Conservation (phyloP, 2,113 vertebrate species). For the Orycteropus afer region DNA sequence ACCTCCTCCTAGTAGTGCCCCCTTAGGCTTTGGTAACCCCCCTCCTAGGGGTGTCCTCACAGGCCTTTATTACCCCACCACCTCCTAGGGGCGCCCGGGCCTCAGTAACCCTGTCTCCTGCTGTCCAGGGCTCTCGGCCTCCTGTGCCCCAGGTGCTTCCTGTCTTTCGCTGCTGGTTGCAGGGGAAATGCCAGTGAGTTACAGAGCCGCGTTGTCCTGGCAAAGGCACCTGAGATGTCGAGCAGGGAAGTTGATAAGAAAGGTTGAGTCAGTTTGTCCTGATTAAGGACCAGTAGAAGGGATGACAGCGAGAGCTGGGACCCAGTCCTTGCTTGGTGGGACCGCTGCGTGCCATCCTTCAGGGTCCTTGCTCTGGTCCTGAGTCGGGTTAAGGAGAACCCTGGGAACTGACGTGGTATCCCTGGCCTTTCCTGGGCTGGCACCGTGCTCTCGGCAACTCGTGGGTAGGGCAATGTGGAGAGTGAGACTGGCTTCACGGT, state of each 20-base stretch:
- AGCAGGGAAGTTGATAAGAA: not conserved
- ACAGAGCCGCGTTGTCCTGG: not conserved
- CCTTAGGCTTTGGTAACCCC: rapidly evolving
- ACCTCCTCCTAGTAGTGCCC: not conserved
- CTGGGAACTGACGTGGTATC: not conserved
- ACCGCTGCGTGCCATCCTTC: not conserved
- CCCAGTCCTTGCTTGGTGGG: not conserved
- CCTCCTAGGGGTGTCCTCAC: too few relatives aligned
- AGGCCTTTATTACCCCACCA: too few relatives aligned
- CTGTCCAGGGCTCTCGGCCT: too few relatives aligned
- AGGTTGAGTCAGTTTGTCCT: too few relatives aligned
- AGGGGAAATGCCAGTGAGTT: not conserved
- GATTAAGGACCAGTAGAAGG: too few relatives aligned
- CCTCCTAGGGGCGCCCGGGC: too few relatives aligned
- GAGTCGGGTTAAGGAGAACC: not conserved
- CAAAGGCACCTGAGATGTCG: not conserved
- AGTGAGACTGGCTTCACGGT: too few relatives aligned
- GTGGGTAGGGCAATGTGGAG: too few relatives aligned
- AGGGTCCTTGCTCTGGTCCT: not conserved
- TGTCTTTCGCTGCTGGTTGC: not conserved
- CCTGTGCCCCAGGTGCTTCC: not conserved
- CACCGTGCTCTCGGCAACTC: too few relatives aligned
- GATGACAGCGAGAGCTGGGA: too few relatives aligned
- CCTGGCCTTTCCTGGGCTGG: too few relatives aligned
- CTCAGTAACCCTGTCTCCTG: too few relatives aligned